phyloP scores from a whole-genome alignment of 2,888 invertebrate genomes.

The Seladonia tumulorum region DNA sequence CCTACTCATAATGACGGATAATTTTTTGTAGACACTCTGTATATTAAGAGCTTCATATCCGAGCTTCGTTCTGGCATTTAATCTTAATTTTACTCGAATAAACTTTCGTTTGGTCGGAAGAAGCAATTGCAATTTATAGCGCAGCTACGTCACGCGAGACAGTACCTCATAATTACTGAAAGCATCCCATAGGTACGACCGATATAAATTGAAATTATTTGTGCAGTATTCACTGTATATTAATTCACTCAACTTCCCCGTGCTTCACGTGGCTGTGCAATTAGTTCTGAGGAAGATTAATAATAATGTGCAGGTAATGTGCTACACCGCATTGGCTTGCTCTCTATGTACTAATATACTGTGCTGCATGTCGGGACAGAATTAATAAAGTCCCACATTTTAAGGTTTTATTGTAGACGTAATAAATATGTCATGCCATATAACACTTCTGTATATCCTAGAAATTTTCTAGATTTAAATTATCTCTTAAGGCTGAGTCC shows the following conservation, averaged over 20 bases:
- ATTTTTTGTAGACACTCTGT: background rate
- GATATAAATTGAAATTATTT: background rate
- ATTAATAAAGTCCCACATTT: no score
- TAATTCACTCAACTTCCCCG: background rate
- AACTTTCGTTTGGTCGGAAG: background rate
- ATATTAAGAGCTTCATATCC: background rate
- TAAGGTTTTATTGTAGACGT: background rate
- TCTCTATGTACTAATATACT: background rate
- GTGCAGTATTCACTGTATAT: background rate
- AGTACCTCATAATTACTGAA: background rate
- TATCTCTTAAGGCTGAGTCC: background rate
- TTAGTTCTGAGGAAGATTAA: background rate
- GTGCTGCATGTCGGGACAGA: no score
- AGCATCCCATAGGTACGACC: background rate
- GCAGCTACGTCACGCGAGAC: background rate
- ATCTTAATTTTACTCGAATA: background rate
- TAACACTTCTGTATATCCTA: no score
- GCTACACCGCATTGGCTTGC: background rate
- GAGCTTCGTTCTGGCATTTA: background rate
- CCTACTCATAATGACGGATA: background rate
- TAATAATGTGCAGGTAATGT: background rate
- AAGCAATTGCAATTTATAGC: background rate
- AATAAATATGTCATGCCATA: no score
- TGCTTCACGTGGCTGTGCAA: background rate
- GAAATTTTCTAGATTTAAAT: background rate